phyloP scores from a whole-genome alignment of 2,113 vertebrate species.

The Hemicordylus capensis region DNA sequence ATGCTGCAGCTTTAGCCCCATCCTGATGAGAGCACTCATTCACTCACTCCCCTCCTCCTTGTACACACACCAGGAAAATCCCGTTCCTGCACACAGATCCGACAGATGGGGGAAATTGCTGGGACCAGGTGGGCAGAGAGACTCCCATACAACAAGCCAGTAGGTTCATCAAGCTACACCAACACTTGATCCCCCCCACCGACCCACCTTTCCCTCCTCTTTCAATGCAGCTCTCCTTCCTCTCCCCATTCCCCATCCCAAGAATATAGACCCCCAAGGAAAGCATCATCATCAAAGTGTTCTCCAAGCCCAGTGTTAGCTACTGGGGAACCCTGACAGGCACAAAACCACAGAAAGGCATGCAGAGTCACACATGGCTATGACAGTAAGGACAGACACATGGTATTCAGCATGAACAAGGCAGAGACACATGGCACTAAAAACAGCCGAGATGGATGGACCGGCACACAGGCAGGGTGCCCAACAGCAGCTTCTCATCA shows the following conservation, averaged over 20 bases:
- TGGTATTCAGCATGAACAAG: not conserved
- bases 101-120: not conserved
- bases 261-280: not conserved
- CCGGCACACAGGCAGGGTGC: not conserved
- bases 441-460: not conserved
- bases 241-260: not conserved
- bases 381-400: not conserved
- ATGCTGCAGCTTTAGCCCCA: not conserved
- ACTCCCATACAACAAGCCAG: not conserved
- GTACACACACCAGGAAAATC: not conserved
- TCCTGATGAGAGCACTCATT: not conserved
- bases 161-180: not conserved
- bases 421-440: not conserved
- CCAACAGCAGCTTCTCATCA: not conserved
- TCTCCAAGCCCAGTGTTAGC: not conserved
- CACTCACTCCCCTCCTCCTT: too few species aligned
- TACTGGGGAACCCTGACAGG: not conserved
- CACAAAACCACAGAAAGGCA: not conserved
- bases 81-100: not conserved
- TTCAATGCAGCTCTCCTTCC: not conserved
- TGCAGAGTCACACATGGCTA: not conserved
- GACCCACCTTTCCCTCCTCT: not conserved
- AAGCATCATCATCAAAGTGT: not conserved
- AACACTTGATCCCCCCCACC: not conserved
- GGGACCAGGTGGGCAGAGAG: not conserved